Conservation (phyloP, 1,140 invertebrate genomes). For the Drosophila rufa region DNA sequence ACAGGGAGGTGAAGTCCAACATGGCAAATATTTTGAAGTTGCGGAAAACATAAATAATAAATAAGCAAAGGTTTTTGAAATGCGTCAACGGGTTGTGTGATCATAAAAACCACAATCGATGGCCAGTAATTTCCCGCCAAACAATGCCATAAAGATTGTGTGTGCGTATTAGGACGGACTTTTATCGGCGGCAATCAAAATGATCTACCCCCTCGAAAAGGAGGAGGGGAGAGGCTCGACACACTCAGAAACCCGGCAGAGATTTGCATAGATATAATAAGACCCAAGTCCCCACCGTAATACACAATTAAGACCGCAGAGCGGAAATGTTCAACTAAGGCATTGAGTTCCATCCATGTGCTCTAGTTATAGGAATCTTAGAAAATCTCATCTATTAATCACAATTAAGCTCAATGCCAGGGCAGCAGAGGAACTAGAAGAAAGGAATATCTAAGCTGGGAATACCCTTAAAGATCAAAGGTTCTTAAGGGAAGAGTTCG, state of each 20-base stretch:
- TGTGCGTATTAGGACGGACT: background rate
- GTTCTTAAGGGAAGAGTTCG: background rate
- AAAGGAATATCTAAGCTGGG: too few relatives aligned
- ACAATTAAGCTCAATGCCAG: conserved; percentile 55
- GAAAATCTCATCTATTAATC: conserved; percentile 53
- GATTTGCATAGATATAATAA: conserved; percentile 29
- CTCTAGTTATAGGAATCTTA: conserved; percentile 44
- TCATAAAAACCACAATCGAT: conserved; percentile 26
- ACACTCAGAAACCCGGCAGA: conserved; percentile 9
- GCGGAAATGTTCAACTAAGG: conserved; percentile 49
- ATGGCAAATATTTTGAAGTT: conserved; percentile 5
- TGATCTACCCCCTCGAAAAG: background rate
- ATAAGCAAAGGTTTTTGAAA: conserved; percentile 13
- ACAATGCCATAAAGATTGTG: conserved; percentile 38
- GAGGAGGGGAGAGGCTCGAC: background rate
- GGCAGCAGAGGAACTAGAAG: background rate
- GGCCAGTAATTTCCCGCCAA: conserved; percentile 13
- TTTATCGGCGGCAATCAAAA: conserved; percentile 20
- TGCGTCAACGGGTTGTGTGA: conserved; percentile 26
- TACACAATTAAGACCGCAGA: conserved; percentile 13
- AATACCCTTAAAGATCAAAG: background rate
- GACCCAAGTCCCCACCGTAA: background rate
- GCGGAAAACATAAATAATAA: background rate
- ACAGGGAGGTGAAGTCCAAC: background rate
- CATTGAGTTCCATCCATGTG: conserved; percentile 35